phyloP scores from a whole-genome alignment of 2,888 invertebrate species.

The Troides aeacus region DNA sequence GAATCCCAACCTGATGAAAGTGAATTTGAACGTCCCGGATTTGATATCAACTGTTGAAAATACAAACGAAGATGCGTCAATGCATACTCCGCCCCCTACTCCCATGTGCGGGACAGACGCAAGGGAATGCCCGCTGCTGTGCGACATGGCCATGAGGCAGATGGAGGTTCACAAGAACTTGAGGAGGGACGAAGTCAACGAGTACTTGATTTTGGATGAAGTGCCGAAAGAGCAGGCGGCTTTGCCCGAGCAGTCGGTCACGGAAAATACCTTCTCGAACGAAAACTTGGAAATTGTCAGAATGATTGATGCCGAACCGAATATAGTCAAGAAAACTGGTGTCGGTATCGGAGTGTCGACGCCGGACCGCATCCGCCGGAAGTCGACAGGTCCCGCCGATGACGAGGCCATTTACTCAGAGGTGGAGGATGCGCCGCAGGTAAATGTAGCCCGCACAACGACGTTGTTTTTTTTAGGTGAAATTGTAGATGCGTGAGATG shows the following conservation, averaged over 20 bases:
- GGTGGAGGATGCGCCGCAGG: constrained; percentile 63
- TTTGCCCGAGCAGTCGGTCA: constrained; percentile 61
- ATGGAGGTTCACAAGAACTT: constrained; percentile 41
- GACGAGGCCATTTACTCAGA: constrained; percentile 68
- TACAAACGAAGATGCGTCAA: constrained; percentile 36
- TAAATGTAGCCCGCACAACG: constrained; percentile 40
- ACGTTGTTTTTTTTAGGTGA: not conserved
- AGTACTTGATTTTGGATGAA: constrained; percentile 60
- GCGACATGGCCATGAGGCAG: constrained; percentile 42
- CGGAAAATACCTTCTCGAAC: constrained; percentile 34
- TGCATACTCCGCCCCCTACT: constrained; percentile 38
- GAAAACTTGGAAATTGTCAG: not conserved
- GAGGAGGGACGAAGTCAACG: constrained; percentile 48
- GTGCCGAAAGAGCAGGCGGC: constrained; percentile 56
- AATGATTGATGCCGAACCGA: constrained; percentile 9
- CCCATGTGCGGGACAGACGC: constrained; percentile 45
- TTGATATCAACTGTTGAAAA: constrained; percentile 45
- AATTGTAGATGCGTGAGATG: no score
- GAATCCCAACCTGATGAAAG: constrained; percentile 41
- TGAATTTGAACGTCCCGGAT: constrained; percentile 49
- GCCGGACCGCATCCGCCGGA: constrained; percentile 31
- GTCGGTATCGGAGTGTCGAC: constrained; percentile 31
- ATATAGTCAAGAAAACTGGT: constrained; percentile 29
- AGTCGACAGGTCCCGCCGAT: constrained; percentile 31
- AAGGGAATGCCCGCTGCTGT: constrained; percentile 42